Conservation (phyloP, 2,888 invertebrate genomes). For the Steromphala cineraria region DNA sequence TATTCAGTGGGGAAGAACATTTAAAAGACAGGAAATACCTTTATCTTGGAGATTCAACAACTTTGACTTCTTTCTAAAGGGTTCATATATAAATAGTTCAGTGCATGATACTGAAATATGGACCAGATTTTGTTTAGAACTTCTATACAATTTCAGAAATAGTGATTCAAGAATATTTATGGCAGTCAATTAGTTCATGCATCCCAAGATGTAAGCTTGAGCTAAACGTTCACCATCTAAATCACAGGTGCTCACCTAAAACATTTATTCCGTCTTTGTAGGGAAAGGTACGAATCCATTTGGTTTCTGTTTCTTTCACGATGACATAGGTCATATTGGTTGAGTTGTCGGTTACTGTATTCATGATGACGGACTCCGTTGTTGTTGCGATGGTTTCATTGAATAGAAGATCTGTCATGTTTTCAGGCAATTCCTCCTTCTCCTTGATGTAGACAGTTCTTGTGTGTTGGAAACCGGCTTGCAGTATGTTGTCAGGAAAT, state of each 20-base stretch:
- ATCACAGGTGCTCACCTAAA: slow-evolving; percentile 76
- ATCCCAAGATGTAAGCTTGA: no score
- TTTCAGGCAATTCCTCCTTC: slow-evolving; percentile 29
- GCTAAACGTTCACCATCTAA: no score
- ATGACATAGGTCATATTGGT: slow-evolving; percentile 44
- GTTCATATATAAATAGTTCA: no score
- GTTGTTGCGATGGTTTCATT: slow-evolving; percentile 41
- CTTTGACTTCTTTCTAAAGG: no score
- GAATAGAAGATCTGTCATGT: slow-evolving; percentile 22
- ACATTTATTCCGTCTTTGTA: slow-evolving; percentile 81
- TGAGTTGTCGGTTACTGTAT: slow-evolving; percentile 30
- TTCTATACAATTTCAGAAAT: no score
- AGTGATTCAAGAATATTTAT: no score
- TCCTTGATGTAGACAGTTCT: slow-evolving; percentile 77
- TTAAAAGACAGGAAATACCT: no score
- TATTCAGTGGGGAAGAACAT: no score
- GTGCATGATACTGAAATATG: no score
- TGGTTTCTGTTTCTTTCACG: slow-evolving; percentile 44
- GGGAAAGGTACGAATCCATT: slow-evolving; percentile 44
- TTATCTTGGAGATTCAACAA: no score
- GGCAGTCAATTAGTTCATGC: no score
- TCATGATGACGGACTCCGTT: slow-evolving; percentile 35
- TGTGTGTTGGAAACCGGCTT: slow-evolving; percentile 80
- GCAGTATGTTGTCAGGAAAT: slow-evolving; percentile 81
- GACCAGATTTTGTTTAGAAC: no score